Evolutionary conservation across 2,113 vertebrate species (phyloP), one percentile per base, ranked within the genome.

Genomic region (Spea multiplicata): DNA sequence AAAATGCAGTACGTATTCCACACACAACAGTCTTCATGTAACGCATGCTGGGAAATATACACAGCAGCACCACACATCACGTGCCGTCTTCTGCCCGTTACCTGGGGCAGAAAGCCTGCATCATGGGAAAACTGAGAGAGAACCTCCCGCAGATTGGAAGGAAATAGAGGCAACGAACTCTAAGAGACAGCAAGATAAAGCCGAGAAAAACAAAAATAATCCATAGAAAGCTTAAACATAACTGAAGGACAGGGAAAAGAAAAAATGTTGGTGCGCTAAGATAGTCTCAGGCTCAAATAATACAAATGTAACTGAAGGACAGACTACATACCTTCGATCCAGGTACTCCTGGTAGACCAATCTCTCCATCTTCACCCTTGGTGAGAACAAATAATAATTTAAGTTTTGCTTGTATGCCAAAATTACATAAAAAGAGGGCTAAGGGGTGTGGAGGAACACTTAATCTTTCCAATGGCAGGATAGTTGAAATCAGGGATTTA

Each of bases 311-410:
- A 2, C 30, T 30, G 30, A 30, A 2, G 30, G 30, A 59, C 12
- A 13, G 55, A n/a, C 7, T 0, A 3, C 46, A 9, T 53, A 98
- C 97, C 95, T 98, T 96, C 71, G 90, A 82, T 89, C 97, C 97
- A 0, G 91, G 86, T 2, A 91, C 85, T 85, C 95, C 95, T 0
- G 94, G 94, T 72, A 94, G 87, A 53, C 97, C 97, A 0, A 89
- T 79, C 44, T 93, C 92, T 0, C 97, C 97, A 6, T 90, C 13
- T 44, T 94, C 89, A 0, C 95, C 95, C 97, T 98, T 14, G 71
- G 84, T 47, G n/a, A 55, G 46, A 17, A 57, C 30, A 30, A 30
- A 30, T 30, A 30, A 30, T 30, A 30, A 30, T 30, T 30, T 30
- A 30, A 30, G 2, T 30, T 1, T 30, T 30, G 30, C 1, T 30